Conservation (phyloP, 2,888 invertebrate species). For the Laspeyria flexula region DNA sequence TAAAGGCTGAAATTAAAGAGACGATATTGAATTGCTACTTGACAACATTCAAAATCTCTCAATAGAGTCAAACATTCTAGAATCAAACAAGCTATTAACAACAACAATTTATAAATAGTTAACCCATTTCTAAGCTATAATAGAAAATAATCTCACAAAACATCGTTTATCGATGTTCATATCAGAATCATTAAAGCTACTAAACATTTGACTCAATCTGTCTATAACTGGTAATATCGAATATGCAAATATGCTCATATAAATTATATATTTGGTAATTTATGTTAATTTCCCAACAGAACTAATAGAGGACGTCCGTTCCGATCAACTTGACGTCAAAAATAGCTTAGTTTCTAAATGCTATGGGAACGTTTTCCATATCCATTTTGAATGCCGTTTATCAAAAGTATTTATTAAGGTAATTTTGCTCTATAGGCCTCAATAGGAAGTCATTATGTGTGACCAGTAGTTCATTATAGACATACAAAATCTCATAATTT, state of each 20-base stretch:
- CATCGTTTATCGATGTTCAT: slow-evolving; percentile 4
- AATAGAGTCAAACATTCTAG: neutral
- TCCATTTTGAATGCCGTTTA: slow-evolving; percentile 32
- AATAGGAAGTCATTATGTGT: slow-evolving; percentile 25
- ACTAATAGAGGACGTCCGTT: slow-evolving; percentile 75
- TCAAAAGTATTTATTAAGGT: slow-evolving; percentile 40
- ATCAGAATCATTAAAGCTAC: slow-evolving; percentile 13
- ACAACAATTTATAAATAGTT: neutral
- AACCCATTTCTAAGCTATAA: neutral
- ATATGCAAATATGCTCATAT: slow-evolving; percentile 43
- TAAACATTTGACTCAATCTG: slow-evolving; percentile 32
- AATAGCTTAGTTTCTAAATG: slow-evolving; percentile 35
- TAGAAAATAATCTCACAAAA: neutral
- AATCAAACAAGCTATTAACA: neutral
- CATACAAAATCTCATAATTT: no score
- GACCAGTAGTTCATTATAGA: slow-evolving; percentile 6
- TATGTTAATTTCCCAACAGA: slow-evolving; percentile 64
- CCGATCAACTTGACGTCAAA: slow-evolving; percentile 39
- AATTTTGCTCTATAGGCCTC: slow-evolving; percentile 28
- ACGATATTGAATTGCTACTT: no score
- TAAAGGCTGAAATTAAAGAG: no score
- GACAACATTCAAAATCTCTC: neutral
- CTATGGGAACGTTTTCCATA: slow-evolving; percentile 44
- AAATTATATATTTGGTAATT: slow-evolving; percentile 43
- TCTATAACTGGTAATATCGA: slow-evolving; percentile 34